Evolutionary conservation across 2,797 vertebrate genomes (phyloP), one percentile per base, ranked within the genome.

Genomic region (Helostoma temminkii): DNA sequence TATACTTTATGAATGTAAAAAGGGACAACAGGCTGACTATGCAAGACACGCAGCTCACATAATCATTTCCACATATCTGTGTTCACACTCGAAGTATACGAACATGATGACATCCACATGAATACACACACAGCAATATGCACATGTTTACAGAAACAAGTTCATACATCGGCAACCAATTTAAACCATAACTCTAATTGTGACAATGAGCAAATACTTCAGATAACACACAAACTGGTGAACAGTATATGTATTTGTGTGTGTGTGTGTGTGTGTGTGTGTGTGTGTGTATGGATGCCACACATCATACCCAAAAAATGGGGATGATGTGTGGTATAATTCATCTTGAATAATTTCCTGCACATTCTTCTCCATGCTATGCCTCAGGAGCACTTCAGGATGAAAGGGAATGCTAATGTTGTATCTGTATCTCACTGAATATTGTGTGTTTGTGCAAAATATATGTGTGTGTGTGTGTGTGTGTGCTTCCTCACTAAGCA

Each of bases 331-430:
- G 78, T 80, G 67, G 72, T 75, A 82, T 86, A 89, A 86, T 84
- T 86, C 88, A 82, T 88, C 79, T 78, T 79, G 82, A 91, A 91
- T 92, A 75, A 91, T 92, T 91, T 91, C 83, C 85, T 78, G 77
- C 87, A 86, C 80, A 79, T 84, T 88, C 79, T 86, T 88, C 83
- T 84, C 87, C 64, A 74, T 80, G 78, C 87, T 67, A 58, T 88
- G 87, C 86, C 80, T 88, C 78, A 76, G 89, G 89, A 91, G 86
- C 84, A 86, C 82, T 87, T 84, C 49, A 82, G 87, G 88, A 92
- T 93, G 85, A 92, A 90, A 92, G 89, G 41, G 83, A 90, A 91
- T 91, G 90, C 86, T 91, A 91, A 93, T 88, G 71, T 62, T 73
- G 66, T 46, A 73, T 79, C 76, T 87, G 65, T 85, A 81, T 88